Percentiles rank a stretch among this genome's conserved stretches.
Conservation (phyloP, 2,888 invertebrate species). For the Orthonychiurus folsomi region DNA sequence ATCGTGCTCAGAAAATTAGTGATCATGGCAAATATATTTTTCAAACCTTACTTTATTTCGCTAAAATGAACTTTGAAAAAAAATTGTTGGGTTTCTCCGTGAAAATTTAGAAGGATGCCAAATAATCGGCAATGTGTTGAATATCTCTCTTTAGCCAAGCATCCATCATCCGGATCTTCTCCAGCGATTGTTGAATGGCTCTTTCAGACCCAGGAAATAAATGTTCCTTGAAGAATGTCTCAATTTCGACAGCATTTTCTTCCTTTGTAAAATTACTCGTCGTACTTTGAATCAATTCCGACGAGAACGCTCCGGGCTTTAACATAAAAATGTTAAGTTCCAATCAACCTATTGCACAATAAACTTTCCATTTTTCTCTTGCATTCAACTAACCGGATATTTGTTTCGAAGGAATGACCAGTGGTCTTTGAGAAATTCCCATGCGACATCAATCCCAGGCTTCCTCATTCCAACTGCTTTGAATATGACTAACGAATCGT, state of each 20-base stretch:
- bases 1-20: too few species aligned
- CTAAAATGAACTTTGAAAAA: too few species aligned
- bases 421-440: constrained; percentile 83
- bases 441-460: constrained; percentile 73
- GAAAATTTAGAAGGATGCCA: neutral
- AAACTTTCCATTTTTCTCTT: too few species aligned
- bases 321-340: too few species aligned
- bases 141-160: neutral
- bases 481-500: constrained; percentile 83
- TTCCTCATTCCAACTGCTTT: constrained; percentile 72
- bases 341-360: too few species aligned
- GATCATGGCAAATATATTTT: too few species aligned
- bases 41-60: too few species aligned
- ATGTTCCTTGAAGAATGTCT: neutral
- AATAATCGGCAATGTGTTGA: neutral
- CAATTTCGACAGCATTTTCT: neutral
- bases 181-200: neutral
- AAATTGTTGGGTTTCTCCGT: too few species aligned
- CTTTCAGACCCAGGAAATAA: neutral
- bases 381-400: neutral
- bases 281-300: neutral
- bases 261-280: neutral
- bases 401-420: neutral
- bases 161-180: neutral
- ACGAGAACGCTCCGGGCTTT: neutral